Conservation (phyloP, 2,797 vertebrate species). For the Sternotherus odoratus region DNA sequence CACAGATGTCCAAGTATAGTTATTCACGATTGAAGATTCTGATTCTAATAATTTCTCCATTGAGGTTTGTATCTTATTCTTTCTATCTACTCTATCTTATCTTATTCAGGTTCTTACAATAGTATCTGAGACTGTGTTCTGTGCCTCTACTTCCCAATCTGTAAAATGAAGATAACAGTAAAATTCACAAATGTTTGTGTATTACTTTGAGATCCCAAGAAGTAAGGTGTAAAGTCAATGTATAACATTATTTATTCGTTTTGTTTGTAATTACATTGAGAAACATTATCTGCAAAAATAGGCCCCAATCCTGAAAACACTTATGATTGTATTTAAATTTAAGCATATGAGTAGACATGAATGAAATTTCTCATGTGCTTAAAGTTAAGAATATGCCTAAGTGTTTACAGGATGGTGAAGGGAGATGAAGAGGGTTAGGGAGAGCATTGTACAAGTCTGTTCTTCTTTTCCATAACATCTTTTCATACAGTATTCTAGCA, state of each 20-base stretch:
- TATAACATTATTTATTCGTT: not conserved
- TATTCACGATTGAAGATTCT: no score
- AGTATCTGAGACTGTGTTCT: not conserved
- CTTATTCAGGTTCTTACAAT: not conserved
- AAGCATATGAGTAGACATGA: not conserved
- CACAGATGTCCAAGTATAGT: not conserved
- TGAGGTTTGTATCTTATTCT: not conserved
- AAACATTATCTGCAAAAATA: not conserved
- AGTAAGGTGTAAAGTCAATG: not conserved
- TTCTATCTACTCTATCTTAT: not conserved
- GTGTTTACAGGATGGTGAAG: not conserved
- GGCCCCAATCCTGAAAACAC: not conserved
- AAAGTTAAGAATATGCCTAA: not conserved
- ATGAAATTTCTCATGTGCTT: not conserved
- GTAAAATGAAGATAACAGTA: not conserved
- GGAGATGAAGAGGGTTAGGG: not conserved
- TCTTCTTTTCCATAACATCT: not conserved
- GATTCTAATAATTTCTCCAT: not conserved
- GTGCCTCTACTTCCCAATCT: not conserved
- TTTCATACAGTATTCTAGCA: not conserved
- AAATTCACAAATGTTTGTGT: not conserved
- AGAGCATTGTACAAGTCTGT: not conserved
- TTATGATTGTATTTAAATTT: not conserved
- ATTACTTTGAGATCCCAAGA: not conserved
- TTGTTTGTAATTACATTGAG: not conserved